Conservation (phyloP, 2,797 vertebrate genomes). For the Halcyon chelicuti region DNA sequence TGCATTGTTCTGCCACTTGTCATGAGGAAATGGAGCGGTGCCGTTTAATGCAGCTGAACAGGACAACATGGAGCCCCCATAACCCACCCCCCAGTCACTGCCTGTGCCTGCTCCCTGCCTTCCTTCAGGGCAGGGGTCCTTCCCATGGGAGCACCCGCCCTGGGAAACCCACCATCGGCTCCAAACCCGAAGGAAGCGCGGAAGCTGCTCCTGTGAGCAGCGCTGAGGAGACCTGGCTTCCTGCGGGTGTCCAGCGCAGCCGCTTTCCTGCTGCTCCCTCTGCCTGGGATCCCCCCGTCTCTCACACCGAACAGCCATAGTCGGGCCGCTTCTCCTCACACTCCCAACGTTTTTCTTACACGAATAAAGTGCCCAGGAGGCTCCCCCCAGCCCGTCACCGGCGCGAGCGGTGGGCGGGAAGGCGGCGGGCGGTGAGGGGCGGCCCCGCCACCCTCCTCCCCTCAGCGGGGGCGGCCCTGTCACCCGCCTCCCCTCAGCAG, state of each 20-base stretch:
- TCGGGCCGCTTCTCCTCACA: fast-evolving
- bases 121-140: background rate
- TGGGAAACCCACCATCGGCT: background rate
- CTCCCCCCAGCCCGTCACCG: fast-evolving
- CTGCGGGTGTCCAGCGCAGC: fast-evolving
- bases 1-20: background rate
- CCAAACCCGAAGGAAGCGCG: background rate
- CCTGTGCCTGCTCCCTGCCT: background rate
- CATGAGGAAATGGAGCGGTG: fast-evolving
- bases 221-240: too few species aligned
- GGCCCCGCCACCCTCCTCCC: background rate
- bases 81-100: background rate
- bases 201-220: fast-evolving
- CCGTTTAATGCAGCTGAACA: background rate
- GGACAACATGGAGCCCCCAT: background rate
- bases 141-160: background rate
- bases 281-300: background rate
- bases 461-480: background rate
- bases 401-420: background rate
- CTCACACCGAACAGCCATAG: too few species aligned
- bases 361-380: fast-evolving
- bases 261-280: background rate
- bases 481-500: background rate
- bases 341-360: background rate
- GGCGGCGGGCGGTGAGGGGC: background rate